phyloP scores from a whole-genome alignment of 2,113 vertebrate species.

The Pluvialis apricaria region DNA sequence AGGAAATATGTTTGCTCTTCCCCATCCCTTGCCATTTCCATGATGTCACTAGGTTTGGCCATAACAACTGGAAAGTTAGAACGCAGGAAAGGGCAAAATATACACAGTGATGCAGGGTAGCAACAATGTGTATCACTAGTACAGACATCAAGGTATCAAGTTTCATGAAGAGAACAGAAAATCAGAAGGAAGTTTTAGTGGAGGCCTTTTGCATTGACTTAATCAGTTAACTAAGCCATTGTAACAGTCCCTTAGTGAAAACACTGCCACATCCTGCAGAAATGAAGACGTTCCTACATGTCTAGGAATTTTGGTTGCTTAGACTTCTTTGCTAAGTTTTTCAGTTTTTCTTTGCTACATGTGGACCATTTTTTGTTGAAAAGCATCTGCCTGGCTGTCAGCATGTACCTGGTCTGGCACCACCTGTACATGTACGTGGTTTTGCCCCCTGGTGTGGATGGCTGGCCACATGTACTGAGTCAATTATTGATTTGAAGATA shows the following conservation, averaged over 20 bases:
- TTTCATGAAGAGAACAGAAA: not conserved
- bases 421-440: not conserved
- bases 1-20: conserved; percentile 59
- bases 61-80: conserved; percentile 36
- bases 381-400: not conserved
- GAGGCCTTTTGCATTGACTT: not conserved
- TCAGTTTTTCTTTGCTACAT: not conserved
- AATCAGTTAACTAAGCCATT: not conserved
- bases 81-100: not conserved
- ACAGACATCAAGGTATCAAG: not conserved
- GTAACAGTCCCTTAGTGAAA: not conserved
- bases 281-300: not conserved
- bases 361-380: not conserved
- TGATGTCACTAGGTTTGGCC: conserved; percentile 49
- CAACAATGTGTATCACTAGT: not conserved
- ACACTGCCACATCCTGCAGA: not conserved
- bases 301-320: not conserved
- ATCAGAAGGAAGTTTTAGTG: not conserved
- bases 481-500: not conserved
- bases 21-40: conserved; percentile 41
- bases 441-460: not conserved
- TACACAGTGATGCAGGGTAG: not conserved
- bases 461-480: not conserved
- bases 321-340: not conserved
- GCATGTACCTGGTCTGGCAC: not conserved